Conservation (phyloP, 92 coral and sea anemone genomes). For the Nematostella vectensis region DNA sequence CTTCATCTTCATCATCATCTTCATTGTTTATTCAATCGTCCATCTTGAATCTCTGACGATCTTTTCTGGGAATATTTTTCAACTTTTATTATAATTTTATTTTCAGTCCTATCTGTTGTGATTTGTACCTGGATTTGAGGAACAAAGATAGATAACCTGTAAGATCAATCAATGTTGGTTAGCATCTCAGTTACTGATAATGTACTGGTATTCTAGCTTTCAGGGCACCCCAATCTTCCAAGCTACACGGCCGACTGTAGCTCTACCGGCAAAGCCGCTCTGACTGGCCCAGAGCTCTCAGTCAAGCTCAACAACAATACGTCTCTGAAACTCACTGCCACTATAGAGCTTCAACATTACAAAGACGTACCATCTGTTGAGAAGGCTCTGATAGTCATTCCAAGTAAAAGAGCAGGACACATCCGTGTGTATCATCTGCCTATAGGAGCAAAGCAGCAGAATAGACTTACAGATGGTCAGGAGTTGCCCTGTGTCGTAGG, state of each 20-base stretch:
- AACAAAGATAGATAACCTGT: no score
- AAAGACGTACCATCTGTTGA: constrained; percentile 83
- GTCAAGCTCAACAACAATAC: constrained; percentile 53
- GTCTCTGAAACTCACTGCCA: constrained; percentile 69
- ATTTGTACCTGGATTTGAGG: no score
- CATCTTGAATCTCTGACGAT: no score
- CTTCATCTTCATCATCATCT: no score
- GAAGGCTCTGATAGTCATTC: constrained; percentile 59
- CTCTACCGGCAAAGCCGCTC: constrained; percentile 76
- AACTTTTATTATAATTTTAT: no score
- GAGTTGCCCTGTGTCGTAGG: constrained; percentile 83
- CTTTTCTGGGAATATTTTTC: no score
- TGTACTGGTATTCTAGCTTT: constrained; percentile 39
- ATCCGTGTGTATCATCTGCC: constrained; percentile 58
- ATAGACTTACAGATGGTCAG: constrained; percentile 74
- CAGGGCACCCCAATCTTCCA: constrained; percentile 74
- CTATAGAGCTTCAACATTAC: constrained; percentile 87
- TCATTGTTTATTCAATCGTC: no score
- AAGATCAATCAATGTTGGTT: no score
- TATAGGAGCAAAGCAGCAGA: constrained; percentile 35
- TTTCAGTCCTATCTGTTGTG: no score
- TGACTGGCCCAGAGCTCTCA: constrained; percentile 68
- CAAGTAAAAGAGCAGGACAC: constrained; percentile 74
- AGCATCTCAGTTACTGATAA: no score
- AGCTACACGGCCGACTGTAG: constrained; percentile 91